A percentile compares a stretch with the other conserved stretches of the same genome.
These are phyloP conservation scores for Atherinosoma microstoma DNA, from an alignment of 2,797 vertebrate genomes.

Conservation along the genomic window DNA sequence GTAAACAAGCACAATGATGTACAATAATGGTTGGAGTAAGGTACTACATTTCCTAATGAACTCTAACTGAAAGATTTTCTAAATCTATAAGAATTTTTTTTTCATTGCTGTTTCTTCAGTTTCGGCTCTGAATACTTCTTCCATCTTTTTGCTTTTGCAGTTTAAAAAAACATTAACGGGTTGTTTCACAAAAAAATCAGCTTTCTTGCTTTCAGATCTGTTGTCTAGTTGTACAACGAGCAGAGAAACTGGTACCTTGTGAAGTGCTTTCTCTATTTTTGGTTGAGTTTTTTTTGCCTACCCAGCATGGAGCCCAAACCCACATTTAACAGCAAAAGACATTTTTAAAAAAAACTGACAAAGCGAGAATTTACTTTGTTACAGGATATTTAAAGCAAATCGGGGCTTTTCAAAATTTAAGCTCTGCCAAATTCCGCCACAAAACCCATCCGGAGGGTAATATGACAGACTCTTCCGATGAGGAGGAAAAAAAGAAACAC, in stretches of 20 bases:
- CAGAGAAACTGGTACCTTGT: conserved; percentile 16
- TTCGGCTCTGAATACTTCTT: neutral
- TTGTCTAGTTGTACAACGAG: conserved; percentile 8
- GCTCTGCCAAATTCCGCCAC: conserved; percentile 50
- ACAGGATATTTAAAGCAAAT: conserved; percentile 41
- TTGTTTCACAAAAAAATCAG: conserved; percentile 11
- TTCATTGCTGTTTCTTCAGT: no score
- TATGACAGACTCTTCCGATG: conserved; percentile 41
- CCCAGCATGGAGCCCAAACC: conserved; percentile 36
- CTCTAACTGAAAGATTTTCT: no score
- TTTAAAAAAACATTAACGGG: neutral
- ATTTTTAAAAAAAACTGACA: conserved; percentile 37
- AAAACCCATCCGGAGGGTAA: conserved; percentile 61
- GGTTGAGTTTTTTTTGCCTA: conserved; percentile 2
- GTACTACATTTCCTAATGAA: no score
- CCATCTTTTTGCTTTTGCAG: conserved; percentile 10
- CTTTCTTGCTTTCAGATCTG: conserved; percentile 7
- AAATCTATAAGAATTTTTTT: no score
- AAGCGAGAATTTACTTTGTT: conserved; percentile 53
- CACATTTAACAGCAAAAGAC: conserved; percentile 40
- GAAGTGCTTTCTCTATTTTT: neutral
- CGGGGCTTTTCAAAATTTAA: conserved; percentile 33
- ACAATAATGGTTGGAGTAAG: no score
- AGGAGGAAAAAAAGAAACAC: conserved; percentile 17
- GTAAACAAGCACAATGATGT: no score